These are phyloP conservation scores for Telenomus remus DNA, from an alignment of 1,140 invertebrate species.

Conservation along the genomic window DNA sequence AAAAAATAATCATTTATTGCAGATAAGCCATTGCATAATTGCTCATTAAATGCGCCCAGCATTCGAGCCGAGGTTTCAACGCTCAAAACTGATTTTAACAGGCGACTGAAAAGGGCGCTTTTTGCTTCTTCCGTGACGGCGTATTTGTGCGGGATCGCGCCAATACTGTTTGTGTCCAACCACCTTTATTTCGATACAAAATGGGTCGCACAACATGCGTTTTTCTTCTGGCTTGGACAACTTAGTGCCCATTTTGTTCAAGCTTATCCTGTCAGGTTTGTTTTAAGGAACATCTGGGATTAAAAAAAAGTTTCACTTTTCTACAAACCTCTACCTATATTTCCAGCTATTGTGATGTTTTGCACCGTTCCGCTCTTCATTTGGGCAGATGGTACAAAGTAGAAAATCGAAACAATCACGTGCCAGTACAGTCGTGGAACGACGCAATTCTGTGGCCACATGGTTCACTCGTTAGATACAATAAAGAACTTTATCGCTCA, in stretches of 20 bases:
- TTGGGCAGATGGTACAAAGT: slow-evolving; percentile 90
- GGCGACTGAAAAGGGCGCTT: slow-evolving; percentile 89
- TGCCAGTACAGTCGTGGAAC: slow-evolving; percentile 83
- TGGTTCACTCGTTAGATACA: slow-evolving; percentile 87
- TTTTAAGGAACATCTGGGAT: slow-evolving; percentile 1
- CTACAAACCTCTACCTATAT: no score
- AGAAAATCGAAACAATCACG: slow-evolving; percentile 79
- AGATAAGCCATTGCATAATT: slow-evolving; percentile 81
- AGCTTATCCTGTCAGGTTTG: slow-evolving; percentile 80
- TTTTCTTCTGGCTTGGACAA: slow-evolving; percentile 87
- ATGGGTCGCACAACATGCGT: slow-evolving; percentile 88
- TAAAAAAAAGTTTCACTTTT: slow-evolving; percentile 6
- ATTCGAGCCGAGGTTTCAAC: slow-evolving; percentile 91
- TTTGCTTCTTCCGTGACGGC: slow-evolving; percentile 93
- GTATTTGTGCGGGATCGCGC: slow-evolving; percentile 93
- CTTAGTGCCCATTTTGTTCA: slow-evolving; percentile 89
- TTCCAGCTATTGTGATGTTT: slow-evolving; percentile 86
- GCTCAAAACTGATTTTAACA: slow-evolving; percentile 90
- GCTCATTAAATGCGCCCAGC: slow-evolving; percentile 80
- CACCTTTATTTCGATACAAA: slow-evolving; percentile 89
- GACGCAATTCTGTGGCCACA: slow-evolving; percentile 84
- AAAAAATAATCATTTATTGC: slow-evolving; percentile 7
- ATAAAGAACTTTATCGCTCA: slow-evolving; percentile 86
- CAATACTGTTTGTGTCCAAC: slow-evolving; percentile 83
- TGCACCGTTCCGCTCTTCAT: slow-evolving; percentile 92